Base-by-base conservation (phyloP, 2,113 vertebrate species). In the Benitochromis conjunctus region DNA sequence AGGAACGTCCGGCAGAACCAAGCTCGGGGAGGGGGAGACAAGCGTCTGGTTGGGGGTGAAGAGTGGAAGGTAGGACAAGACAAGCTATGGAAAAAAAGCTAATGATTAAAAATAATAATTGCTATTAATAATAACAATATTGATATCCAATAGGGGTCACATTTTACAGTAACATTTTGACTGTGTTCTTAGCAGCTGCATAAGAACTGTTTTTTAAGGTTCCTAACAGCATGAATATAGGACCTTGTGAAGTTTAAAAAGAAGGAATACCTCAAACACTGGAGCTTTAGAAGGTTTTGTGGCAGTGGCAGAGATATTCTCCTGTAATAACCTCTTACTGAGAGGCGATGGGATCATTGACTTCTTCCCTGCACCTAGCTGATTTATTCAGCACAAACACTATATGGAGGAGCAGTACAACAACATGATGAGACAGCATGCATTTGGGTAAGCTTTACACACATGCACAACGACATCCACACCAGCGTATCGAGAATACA, bases 331-430 rank as follows among this genome's bases (percentile, higher is more conserved):
- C 36, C 26, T 82, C 64, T 83, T 29, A 64, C 62, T 9, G 26
- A 58, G 53, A 51, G 55, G 54, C 24, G 21, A 76, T 12, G 19
- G 48, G 16, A 58, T 85, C 51, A 31, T 80, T 69, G 43, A 82
- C 41, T 89, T 85, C 46, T 81, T 81, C 64, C 79, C 13, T 34
- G 31, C 38, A 74, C 60, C 26, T 26, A 55, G 58, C 74, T 83
- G 74, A 84, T 90, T 84, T 81, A 82, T 91, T 82, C 57, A 80
- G 71, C 77, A 64, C 79, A 86, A 88, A 86, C 58, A 93, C 57
- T 82, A 80, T 48, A 24, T 74, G 46, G 55, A 53, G 24, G 48
- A 62, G 69, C 54, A 51, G 69, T 77, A 88, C 86, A 86, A 51
- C 60, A 90, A 71, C 56, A 80, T 71, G 79, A 82, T 79, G 86